Conservation (phyloP, 2,113 vertebrate genomes). For the Callipepla squamata region DNA sequence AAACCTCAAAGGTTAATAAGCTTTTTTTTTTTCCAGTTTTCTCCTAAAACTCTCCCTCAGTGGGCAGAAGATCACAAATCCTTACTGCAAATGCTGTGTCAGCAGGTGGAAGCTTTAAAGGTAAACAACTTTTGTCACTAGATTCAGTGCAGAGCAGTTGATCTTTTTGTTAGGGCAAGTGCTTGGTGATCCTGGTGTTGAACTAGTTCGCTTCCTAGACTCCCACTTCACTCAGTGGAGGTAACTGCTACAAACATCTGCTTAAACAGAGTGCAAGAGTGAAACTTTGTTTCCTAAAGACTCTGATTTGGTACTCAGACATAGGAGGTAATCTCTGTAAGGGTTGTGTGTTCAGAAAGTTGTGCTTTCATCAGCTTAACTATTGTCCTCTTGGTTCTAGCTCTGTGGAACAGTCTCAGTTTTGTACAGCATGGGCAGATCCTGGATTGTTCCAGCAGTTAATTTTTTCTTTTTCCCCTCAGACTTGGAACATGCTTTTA, state of each 20-base stretch:
- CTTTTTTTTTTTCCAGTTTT: conserved; percentile 81
- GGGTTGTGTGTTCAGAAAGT: not conserved
- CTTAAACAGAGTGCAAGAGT: too few relatives aligned
- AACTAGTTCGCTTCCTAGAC: not conserved
- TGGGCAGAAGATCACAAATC: conserved; percentile 96
- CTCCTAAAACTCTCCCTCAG: conserved; percentile 91
- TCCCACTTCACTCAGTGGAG: too few relatives aligned
- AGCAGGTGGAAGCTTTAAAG: conserved; percentile 96
- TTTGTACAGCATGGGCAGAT: not conserved
- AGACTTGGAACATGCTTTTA: not conserved
- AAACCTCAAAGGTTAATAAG: not conserved
- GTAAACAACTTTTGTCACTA: too few relatives aligned
- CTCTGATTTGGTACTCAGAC: not conserved
- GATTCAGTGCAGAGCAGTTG: not conserved
- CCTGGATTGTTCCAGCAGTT: not conserved
- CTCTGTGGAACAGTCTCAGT: not conserved
- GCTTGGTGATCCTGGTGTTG: too few relatives aligned
- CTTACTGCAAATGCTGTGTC: conserved; percentile 92
- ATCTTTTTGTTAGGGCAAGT: not conserved
- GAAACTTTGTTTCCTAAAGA: not conserved
- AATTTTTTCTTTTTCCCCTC: not conserved
- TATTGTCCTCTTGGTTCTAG: not conserved
- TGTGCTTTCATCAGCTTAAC: not conserved
- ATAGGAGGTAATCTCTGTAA: not conserved
- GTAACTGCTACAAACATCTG: too few relatives aligned